Evolutionary conservation across 2,888 invertebrate genomes (phyloP), one percentile per base, ranked within the genome.

Genomic region (Strigamia crassipes): DNA sequence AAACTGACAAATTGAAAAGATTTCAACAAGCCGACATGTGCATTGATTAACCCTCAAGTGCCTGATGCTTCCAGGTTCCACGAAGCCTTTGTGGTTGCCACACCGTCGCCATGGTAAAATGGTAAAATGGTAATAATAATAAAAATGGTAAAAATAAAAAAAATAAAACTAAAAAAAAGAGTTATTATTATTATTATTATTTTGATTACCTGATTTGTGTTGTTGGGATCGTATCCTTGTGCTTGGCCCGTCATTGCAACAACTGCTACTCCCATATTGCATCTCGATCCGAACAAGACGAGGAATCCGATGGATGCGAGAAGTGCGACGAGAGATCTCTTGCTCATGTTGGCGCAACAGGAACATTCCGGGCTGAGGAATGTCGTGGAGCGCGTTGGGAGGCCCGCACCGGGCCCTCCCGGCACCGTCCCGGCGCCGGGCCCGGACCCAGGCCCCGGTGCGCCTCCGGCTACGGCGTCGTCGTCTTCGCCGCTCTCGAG

Each of bases 211-310:
- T 83, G 51, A 42, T 42, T 82, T 73, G 83, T 84, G 10, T 86
- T 87, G 23, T 85, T 83, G 82, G 85, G 88, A 85, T 87, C 86
- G 18, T 12, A n/a, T 66, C 21, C 61, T 66, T 66, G 61, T 12
- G 21, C 61, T 21, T 66, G 61, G n/a, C 41, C 78, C 82, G 88
- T 90, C 91, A 91, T 91, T 87, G 94, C 93, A 82, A 96, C 92
- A 88, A 97, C 96, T 78, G 99, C 98, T 89, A 99, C 96, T 82
- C 98, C 96, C 94, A 99, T 96, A 89, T 99, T 99, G 89, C 97
- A 98, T 82, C 99, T 92, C 93, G 99, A 99, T 21, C 99, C 99
- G 87, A 97, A 96, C 89, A 96, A 96, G 87, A 96, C 96, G 88
- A 96, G 92, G 89, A 96, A 96, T 82, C 96, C 91, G 10, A 86